Evolutionary conservation across 2,797 vertebrate genomes (phyloP).

Genomic region (Hafferia zeledoni): DNA sequence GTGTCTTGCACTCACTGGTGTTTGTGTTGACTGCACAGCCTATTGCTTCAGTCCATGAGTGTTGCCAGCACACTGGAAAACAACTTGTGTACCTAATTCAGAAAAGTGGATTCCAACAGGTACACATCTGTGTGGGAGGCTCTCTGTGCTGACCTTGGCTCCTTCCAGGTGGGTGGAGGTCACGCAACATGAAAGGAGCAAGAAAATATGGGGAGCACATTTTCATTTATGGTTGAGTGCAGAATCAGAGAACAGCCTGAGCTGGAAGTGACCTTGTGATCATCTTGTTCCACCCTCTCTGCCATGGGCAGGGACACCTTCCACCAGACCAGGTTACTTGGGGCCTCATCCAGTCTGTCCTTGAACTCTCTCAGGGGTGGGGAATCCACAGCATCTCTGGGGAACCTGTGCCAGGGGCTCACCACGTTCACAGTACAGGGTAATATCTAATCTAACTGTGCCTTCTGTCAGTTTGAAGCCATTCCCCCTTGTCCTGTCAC

Average conservation of each 20-base stretch:
- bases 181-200: rapidly evolving
- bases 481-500: background rate
- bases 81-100: background rate
- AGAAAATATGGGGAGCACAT: rapidly evolving
- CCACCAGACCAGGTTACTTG: rapidly evolving
- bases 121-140: rapidly evolving
- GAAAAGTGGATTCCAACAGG: background rate
- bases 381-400: background rate
- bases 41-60: rapidly evolving
- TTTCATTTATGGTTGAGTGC: background rate
- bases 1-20: too few species aligned
- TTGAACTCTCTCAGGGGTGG: background rate
- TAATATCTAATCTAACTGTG: background rate
- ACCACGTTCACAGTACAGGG: rapidly evolving
- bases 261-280: background rate
- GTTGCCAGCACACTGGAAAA: background rate
- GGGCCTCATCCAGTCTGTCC: background rate
- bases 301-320: background rate
- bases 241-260: background rate
- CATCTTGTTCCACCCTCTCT: rapidly evolving
- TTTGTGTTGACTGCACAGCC: background rate
- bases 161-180: background rate
- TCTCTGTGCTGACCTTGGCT: rapidly evolving
- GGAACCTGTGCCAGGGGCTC: background rate
- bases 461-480: rapidly evolving